A percentile compares a stretch with the other conserved stretches of the same genome.
phyloP scores from a whole-genome alignment of 2,888 invertebrate species.

The Callimorpha dominula region DNA sequence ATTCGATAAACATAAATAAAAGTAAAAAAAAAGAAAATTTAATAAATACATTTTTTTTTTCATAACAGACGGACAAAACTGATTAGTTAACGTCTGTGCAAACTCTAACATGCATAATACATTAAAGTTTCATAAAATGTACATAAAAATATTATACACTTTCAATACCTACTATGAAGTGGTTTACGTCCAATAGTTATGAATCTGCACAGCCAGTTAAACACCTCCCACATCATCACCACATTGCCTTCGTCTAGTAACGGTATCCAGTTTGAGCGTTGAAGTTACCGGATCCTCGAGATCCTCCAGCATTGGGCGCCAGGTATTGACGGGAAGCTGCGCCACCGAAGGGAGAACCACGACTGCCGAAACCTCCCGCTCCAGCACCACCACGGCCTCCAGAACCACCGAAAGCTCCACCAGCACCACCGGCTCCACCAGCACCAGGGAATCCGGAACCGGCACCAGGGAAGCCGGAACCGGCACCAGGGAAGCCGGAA shows the following conservation, averaged over 20 bases:
- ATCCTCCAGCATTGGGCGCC: slow-evolving; percentile 74
- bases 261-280: slow-evolving; percentile 80
- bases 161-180: not conserved
- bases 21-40: slow-evolving; percentile 23
- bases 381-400: slow-evolving; percentile 27
- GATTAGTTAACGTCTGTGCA: slow-evolving; percentile 37
- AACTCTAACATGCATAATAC: slow-evolving; percentile 27
- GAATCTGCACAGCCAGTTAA: slow-evolving; percentile 43
- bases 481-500: slow-evolving; percentile 55
- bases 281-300: slow-evolving; percentile 76
- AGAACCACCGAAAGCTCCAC: slow-evolving; percentile 38
- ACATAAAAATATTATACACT: slow-evolving; percentile 4
- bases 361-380: slow-evolving; percentile 44
- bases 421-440: slow-evolving; percentile 31
- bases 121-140: not conserved
- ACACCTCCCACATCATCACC: slow-evolving; percentile 52
- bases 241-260: slow-evolving; percentile 63
- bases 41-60: slow-evolving; percentile 45
- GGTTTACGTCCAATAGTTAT: slow-evolving; percentile 8
- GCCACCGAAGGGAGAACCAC: slow-evolving; percentile 48
- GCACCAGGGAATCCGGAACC: slow-evolving; percentile 38
- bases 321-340: slow-evolving; percentile 80
- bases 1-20: slow-evolving; percentile 40
- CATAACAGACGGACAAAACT: slow-evolving; percentile 26
- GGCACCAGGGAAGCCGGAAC: slow-evolving; percentile 37